Evolutionary conservation across 35 echinoderm and acorn worm genomes (phyloP).

Genomic region (Lytechinus variegatus): DNA sequence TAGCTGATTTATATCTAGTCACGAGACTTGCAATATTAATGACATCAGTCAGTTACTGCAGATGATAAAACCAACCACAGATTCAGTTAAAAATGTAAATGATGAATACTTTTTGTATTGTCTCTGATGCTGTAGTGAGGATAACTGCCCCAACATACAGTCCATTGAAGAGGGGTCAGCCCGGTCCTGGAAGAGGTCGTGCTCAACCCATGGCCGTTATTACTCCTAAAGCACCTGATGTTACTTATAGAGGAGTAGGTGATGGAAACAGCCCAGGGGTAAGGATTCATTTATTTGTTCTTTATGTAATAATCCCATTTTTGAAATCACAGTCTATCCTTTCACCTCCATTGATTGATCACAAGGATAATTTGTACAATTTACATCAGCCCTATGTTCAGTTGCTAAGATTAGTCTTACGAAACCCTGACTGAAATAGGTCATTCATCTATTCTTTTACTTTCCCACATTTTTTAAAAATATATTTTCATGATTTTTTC

Average conservation of each 20-base stretch:
- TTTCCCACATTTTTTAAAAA: too few species aligned
- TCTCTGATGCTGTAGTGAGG: conserved; percentile 56
- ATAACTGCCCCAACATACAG: conserved; percentile 90
- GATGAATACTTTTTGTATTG: background rate
- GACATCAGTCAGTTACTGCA: too few species aligned
- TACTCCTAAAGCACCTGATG: conserved; percentile 93
- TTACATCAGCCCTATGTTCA: too few species aligned
- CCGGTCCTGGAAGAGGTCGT: conserved; percentile 60
- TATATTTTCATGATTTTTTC: too few species aligned
- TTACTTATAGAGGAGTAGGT: conserved; percentile 74
- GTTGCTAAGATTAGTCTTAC: too few species aligned
- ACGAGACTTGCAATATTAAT: too few species aligned
- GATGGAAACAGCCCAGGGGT: conserved; percentile 84
- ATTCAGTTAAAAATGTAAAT: too few species aligned
- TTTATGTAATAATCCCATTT: background rate
- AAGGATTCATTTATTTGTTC: background rate
- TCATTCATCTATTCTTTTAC: too few species aligned
- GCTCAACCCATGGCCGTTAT: conserved; percentile 86
- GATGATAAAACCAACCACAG: too few species aligned
- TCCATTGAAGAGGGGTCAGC: conserved; percentile 78
- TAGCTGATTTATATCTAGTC: too few species aligned
- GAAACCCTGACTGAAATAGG: too few species aligned
- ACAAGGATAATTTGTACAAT: too few species aligned
- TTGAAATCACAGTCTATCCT: background rate
- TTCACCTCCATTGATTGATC: background rate